A percentile compares a stretch with the other conserved stretches of the same genome.
These are phyloP conservation scores for Lagorchestes hirsutus DNA, from an alignment of 2,797 vertebrate species.

Conservation along the genomic window DNA sequence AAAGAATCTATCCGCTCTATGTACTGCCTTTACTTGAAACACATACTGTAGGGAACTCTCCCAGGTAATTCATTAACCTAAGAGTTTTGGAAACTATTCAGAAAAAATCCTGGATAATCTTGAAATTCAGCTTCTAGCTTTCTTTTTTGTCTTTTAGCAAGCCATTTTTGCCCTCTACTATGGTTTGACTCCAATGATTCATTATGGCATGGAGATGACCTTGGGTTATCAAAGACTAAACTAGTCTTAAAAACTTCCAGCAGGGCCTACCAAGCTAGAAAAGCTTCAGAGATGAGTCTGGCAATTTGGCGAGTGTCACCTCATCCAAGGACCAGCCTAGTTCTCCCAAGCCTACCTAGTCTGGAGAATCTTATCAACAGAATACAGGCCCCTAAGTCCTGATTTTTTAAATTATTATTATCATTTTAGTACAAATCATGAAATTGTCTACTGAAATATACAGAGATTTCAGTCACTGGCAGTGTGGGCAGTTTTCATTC, in stretches of 20 bases:
- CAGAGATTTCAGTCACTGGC: neutral
- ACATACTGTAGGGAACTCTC: neutral
- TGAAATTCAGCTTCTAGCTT: constrained; percentile 13
- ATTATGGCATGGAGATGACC: neutral
- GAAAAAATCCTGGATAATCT: constrained; percentile 12
- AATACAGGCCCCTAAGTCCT: neutral
- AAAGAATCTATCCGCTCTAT: neutral
- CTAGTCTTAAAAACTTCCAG: neutral
- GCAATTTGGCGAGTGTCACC: neutral
- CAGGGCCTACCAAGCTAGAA: neutral
- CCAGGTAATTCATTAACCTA: neutral
- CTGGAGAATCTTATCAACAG: neutral
- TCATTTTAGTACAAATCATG: neutral
- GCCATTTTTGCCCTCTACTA: neutral
- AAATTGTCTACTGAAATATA: neutral
- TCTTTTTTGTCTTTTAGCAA: constrained; percentile 3
- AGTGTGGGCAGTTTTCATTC: neutral
- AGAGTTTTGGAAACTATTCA: constrained; percentile 41
- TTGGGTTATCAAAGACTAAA: neutral
- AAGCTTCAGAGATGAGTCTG: neutral
- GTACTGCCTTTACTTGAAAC: neutral
- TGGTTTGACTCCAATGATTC: neutral
- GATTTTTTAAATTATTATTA: neutral
- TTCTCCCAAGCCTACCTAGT: neutral
- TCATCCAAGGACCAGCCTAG: neutral